Conservation (phyloP, 2,113 vertebrate species). For the Lophius piscatorius region DNA sequence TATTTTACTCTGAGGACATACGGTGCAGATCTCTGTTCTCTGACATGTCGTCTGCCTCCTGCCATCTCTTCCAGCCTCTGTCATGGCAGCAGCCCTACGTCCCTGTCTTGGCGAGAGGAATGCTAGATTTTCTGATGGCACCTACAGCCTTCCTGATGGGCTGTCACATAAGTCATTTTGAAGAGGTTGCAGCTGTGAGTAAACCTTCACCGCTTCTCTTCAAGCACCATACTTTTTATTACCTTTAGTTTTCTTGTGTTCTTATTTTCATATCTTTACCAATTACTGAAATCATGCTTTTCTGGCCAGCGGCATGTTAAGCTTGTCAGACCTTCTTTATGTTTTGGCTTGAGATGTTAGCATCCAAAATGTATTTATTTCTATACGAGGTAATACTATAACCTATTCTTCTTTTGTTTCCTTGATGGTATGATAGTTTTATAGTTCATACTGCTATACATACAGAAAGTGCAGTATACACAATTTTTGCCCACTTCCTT, state of each 20-base stretch:
- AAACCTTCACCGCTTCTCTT: background rate
- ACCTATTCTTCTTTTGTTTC: too few relatives aligned
- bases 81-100: slow-evolving; percentile 96
- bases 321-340: too few relatives aligned
- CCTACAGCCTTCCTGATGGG: slow-evolving; percentile 97
- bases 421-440: too few relatives aligned
- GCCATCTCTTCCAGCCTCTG: slow-evolving; percentile 79
- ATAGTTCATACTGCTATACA: too few relatives aligned
- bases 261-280: too few relatives aligned
- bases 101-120: slow-evolving; percentile 88
- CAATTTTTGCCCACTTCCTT: slow-evolving; percentile 25
- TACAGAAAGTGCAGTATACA: too few relatives aligned
- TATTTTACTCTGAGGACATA: background rate
- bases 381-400: too few relatives aligned
- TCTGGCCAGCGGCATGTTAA: too few relatives aligned
- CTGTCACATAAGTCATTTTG: slow-evolving; percentile 89
- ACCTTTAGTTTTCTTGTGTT: too few relatives aligned
- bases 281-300: too few relatives aligned
- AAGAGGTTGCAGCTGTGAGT: slow-evolving; percentile 87
- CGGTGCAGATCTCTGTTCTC: too few relatives aligned
- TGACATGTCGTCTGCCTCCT: background rate
- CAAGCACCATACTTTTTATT: background rate
- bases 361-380: too few relatives aligned
- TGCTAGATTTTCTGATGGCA: slow-evolving; percentile 98
- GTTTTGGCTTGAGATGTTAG: background rate